A percentile compares a stretch with the other conserved stretches of the same genome.
phyloP scores from a whole-genome alignment of 2,888 invertebrate species.

The Xylocampa areola region DNA sequence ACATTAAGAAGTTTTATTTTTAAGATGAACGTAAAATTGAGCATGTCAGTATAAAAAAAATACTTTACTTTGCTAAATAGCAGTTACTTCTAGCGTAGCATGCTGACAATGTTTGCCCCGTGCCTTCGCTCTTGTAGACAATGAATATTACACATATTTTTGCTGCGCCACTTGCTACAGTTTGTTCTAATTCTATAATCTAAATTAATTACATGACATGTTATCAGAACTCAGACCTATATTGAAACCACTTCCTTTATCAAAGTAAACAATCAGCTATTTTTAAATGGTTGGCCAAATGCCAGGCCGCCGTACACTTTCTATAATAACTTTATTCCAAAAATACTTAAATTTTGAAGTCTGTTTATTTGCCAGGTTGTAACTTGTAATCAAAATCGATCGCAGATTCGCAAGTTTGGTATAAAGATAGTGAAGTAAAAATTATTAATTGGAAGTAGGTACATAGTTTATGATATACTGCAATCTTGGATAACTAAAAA shows the following conservation, averaged over 20 bases:
- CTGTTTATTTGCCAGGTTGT: conserved; percentile 27
- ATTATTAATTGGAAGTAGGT: too few species aligned
- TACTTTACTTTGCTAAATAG: too few species aligned
- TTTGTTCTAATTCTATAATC: conserved; percentile 20
- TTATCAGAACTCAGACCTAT: conserved; percentile 62
- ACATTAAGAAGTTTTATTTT: too few species aligned
- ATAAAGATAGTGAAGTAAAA: too few species aligned
- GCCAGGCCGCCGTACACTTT: conserved; percentile 57
- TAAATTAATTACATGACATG: conserved; percentile 12
- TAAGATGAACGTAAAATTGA: too few species aligned
- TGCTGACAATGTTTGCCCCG: conserved; percentile 26
- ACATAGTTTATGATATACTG: too few species aligned
- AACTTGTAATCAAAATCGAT: conserved; percentile 26
- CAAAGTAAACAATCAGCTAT: conserved; percentile 61
- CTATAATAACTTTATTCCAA: conserved; percentile 45
- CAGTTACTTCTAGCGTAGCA: too few species aligned
- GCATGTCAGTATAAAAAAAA: too few species aligned
- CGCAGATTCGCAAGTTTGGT: conserved; percentile 14
- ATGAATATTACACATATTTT: conserved; percentile 55
- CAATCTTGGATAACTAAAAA: too few species aligned
- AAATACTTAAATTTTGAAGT: conserved; percentile 41
- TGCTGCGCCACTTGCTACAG: conserved; percentile 29
- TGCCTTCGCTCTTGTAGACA: conserved; percentile 63
- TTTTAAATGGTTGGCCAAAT: conserved; percentile 59
- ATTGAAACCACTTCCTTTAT: conserved; percentile 68